Evolutionary conservation across 2,888 invertebrate species (phyloP), one percentile per base, ranked within the genome.

Genomic region (Stomorhina lunata): DNA sequence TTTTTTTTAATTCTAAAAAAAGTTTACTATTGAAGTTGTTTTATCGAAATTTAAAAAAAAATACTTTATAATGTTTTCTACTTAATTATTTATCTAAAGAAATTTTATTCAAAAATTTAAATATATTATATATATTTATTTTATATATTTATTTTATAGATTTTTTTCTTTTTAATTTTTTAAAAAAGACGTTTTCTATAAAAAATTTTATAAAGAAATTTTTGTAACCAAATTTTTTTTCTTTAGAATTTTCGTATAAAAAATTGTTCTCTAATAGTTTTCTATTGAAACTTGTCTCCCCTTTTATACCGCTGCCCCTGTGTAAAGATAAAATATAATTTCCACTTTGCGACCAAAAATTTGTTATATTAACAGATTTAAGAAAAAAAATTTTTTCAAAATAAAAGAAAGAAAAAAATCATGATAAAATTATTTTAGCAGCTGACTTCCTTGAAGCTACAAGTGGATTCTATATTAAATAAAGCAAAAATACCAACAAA

Each of bases 391-490:
- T 40, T 27, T 29, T 22, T 12, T 29, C 20, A 4, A 68, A 53
- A 71, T 34, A n/a, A 34, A 55, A 20, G 12, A 50, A 50, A 45
- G 7, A 34, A 37, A 59, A 53, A 29, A 55, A 10, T 1, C 12
- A 45, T 48, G 22, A 71, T 29, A 75, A 75, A 63, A 45, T 55
- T 40, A 45, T 68, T 68, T 55, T 32, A 68, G 57, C 77, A 80
- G 65, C 69, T 71, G 79, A 77, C 69, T 85, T 63, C 61, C 53
- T 57, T 57, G 77, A 84, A 80, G 50, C 83, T 78, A 84, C 85
- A 85, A 85, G 85, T 85, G 81, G 83, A 27, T 71, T 50, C 43
- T n/a, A 53, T 32, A 53, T 43, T 50, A 57, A 45, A 61, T 32
- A 12, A 22, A n/a, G 4, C 22, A 29, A 25, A 65, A 34, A 53